Percentiles rank a stretch among this genome's conserved stretches.
These are phyloP conservation scores for Melanotaenia maccullochi DNA, from an alignment of 2,797 vertebrate species.

Conservation along the genomic window DNA sequence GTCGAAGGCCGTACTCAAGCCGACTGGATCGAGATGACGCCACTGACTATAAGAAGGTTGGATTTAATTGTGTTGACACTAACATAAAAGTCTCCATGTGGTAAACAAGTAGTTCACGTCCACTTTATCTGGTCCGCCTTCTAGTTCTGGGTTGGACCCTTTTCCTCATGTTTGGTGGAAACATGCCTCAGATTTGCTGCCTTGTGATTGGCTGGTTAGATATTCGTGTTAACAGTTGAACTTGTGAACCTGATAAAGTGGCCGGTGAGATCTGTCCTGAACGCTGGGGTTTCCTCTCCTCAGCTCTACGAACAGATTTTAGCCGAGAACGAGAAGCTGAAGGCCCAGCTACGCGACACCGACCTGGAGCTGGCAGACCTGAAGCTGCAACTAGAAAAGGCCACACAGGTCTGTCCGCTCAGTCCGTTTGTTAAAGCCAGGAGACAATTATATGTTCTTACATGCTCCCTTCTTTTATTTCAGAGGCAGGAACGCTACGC, in stretches of 20 bases:
- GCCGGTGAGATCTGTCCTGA: too few relatives aligned
- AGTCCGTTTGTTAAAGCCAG: fast-evolving
- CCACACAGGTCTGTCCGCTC: conserved; percentile 88
- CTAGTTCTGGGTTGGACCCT: too few relatives aligned
- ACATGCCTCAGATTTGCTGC: too few relatives aligned
- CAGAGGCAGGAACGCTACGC: conserved; percentile 99
- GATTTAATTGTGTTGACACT: background rate
- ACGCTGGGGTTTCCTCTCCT: background rate
- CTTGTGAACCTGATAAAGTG: too few relatives aligned
- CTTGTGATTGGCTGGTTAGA: too few relatives aligned
- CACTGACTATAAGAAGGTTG: conserved; percentile 97
- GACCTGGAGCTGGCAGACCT: conserved; percentile 94
- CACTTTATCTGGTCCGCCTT: too few relatives aligned
- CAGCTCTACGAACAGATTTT: conserved; percentile 98
- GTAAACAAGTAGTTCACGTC: too few relatives aligned
- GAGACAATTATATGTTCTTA: too few relatives aligned
- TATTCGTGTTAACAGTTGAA: too few relatives aligned
- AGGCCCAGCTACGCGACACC: conserved; percentile 95
- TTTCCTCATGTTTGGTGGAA: too few relatives aligned
- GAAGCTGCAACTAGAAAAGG: conserved; percentile 97
- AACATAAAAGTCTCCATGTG: too few relatives aligned
- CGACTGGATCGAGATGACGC: conserved; percentile 91
- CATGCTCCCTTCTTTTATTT: conserved; percentile 37
- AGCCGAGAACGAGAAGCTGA: conserved; percentile 97
- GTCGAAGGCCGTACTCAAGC: conserved; percentile 88